Evolutionary conservation across 2,113 vertebrate genomes (phyloP), one percentile per base, ranked within the genome.

Genomic region (Phainopepla nitens): DNA sequence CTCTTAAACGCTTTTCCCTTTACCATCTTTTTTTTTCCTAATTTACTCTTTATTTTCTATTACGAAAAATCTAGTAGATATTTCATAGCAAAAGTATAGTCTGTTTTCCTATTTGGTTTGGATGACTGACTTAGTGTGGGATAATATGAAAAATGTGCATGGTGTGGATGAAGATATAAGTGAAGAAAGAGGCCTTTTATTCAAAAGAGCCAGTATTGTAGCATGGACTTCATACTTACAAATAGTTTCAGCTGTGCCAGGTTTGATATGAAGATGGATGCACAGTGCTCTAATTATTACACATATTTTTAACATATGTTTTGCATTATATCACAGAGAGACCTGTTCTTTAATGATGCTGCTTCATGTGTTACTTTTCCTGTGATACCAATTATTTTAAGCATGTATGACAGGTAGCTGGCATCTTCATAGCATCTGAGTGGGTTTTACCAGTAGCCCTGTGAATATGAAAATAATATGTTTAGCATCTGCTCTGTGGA

Each of bases 351-450:
- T 96, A 95, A 93, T 92, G 90, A 71, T 93, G 79, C 83, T 89
- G 95, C 97, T 96, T 96, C 90, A 95, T 84, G 45, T 84, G 64
- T 96, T 93, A 79, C 90, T 97, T 97, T 88, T 96, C 93, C 97
- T 97, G 94, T 93, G 89, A 96, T 90, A 95, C 94, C 94, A 91
- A 96, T 96, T 97, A 97, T 96, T 97, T 96, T 94, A 97, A 97
- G 89, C 66, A 84, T 36, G 41, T 96, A 53, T 75, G 87, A 96
- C 95, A 93, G 68, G 96, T 97, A 96, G 44, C 75, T 93, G 97
- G 88, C 94, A 90, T 91, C 93, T 92, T 94, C 94, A 89, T 60
- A 85, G 90, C 84, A 76, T 97, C 97, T 95, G 98, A 98, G 98
- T 96, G 96, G 96, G 97, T 94, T 97, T 94, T 75, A 92, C n/a